A percentile compares a stretch with the other conserved stretches of the same genome.
Conservation (phyloP, 2,888 invertebrate species). For the Rhaphigaster nebulosa region DNA sequence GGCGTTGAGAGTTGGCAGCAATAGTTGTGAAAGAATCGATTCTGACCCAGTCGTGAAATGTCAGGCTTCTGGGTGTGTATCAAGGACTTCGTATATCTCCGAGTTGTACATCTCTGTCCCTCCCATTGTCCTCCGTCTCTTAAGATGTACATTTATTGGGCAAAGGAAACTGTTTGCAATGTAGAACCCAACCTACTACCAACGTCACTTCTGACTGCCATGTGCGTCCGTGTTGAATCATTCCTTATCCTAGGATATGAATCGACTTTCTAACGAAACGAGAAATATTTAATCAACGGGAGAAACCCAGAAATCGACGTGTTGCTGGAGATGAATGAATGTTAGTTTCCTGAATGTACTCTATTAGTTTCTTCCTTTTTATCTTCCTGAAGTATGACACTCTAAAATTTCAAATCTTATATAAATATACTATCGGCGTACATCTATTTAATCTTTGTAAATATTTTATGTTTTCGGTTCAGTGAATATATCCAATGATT, state of each 20-base stretch:
- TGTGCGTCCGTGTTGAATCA: not conserved
- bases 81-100: not conserved
- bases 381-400: not conserved
- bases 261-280: not conserved
- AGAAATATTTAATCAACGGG: not conserved
- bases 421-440: too few species aligned
- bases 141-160: not conserved
- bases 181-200: not conserved
- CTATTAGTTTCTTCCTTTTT: not conserved
- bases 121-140: not conserved
- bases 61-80: constrained; percentile 19
- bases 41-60: not conserved
- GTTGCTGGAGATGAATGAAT: not conserved
- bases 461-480: too few species aligned
- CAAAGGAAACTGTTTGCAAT: not conserved
- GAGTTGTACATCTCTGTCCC: not conserved
- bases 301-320: not conserved
- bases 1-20: not conserved
- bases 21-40: not conserved
- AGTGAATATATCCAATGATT: too few species aligned
- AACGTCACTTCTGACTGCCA: not conserved
- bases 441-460: too few species aligned
- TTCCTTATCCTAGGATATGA: not conserved
- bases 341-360: not conserved
- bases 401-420: too few species aligned